Base-by-base conservation (phyloP, 23 tunicate genomes). In the Trididemnum clinides region DNA sequence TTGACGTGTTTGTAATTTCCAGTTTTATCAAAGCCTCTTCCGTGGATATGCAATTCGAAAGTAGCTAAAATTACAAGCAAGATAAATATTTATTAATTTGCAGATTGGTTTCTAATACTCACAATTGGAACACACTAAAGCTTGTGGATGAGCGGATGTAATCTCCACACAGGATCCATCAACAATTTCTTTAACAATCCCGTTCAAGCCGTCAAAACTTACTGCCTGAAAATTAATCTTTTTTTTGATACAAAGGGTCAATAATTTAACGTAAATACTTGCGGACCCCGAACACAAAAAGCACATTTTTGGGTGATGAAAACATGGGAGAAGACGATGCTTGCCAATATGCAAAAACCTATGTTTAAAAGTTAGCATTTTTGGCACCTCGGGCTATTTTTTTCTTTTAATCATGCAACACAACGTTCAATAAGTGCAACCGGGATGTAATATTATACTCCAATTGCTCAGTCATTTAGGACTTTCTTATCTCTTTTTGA, bases 161-260 rank as follows among this genome's bases (percentile, higher is more conserved):
- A 93, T 88, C 64, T 93, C 98, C 7, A 93, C 93, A 57, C 98
- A 93, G 0, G 98, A 88, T 34, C 82, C 71, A 59, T 84, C 87
- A 15, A 93, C 51, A 1, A 93, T 83, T 58, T 73, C 50, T 34
- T 80, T 39, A 29, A 89, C 96, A 51, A 91, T 91, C 2, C 32
- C 34, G 33, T 86, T 76, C 31, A 91, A 49, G 22, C 72, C 81
- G 4, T 64, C 77, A 64, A 91, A 91, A 34, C 89, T 89, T 39
- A 78, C 87, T 0, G 96, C 90, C 96, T 91, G 37, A 30, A 59
- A 59, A 4, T 7, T 44, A 44, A 15, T 15, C n/a, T n/a, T n/a
- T n/a, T n/a, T n/a, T n/a, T n/a, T n/a, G n/a, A n/a, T n/a, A n/a
- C n/a, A n/a, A n/a, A n/a, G n/a, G n/a, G n/a, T n/a, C n/a, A n/a